phyloP scores from a whole-genome alignment of 2,888 invertebrate genomes.

The Cantharis lateralis region DNA sequence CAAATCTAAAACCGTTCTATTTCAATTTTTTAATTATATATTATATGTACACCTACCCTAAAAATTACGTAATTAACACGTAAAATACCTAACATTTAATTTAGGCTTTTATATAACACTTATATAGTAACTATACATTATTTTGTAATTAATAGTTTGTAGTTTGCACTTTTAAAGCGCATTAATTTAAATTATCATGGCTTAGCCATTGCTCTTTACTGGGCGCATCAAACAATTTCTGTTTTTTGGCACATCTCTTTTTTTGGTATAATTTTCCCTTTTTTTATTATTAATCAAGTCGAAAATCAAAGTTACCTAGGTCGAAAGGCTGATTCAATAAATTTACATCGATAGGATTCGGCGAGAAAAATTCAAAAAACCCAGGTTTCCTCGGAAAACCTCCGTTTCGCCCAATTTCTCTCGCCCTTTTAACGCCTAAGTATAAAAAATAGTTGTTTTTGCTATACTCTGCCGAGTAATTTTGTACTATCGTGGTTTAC shows the following conservation, averaged over 20 bases:
- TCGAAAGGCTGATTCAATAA: not conserved
- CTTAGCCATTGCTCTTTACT: conserved; percentile 48
- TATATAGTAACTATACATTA: conserved; percentile 47
- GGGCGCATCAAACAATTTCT: conserved; percentile 41
- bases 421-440: not conserved
- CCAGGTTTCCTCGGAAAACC: not conserved
- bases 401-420: not conserved
- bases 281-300: not conserved
- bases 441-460: not conserved
- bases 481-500: not conserved
- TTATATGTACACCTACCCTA: conserved; percentile 31
- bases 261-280: not conserved
- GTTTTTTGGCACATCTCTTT: conserved; percentile 38
- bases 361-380: not conserved
- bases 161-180: conserved; percentile 55
- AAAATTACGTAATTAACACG: conserved; percentile 40
- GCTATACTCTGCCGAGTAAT: not conserved
- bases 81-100: conserved; percentile 43
- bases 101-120: conserved; percentile 36
- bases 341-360: not conserved
- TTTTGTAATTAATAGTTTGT: conserved; percentile 46
- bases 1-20: conserved; percentile 25
- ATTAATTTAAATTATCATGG: conserved; percentile 48
- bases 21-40: conserved; percentile 21
- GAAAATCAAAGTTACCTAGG: not conserved